Percentiles rank a stretch among this genome's conserved stretches.
These are phyloP conservation scores for Artemia sinica DNA, from an alignment of 2,888 invertebrate genomes.

Conservation along the genomic window DNA sequence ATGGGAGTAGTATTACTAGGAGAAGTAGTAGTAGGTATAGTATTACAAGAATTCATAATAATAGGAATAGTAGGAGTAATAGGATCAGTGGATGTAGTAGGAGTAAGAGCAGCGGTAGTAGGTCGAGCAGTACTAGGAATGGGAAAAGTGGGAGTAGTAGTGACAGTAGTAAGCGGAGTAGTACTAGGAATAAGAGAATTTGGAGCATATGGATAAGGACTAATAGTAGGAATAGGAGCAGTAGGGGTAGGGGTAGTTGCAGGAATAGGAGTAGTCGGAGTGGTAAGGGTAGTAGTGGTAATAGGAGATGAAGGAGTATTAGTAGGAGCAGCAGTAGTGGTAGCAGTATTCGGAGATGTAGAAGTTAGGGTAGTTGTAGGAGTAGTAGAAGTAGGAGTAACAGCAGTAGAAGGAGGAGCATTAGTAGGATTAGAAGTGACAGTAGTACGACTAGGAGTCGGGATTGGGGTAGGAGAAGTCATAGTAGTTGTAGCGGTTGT, in stretches of 20 bases:
- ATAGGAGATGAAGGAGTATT: too few species aligned
- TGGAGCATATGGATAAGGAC: neutral
- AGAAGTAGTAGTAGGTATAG: neutral
- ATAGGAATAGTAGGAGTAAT: neutral
- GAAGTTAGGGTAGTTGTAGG: too few species aligned
- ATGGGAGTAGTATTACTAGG: slow-evolving; percentile 9
- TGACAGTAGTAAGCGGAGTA: neutral
- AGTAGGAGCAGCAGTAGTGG: too few species aligned
- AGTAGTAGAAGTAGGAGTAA: too few species aligned
- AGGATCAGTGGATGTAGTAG: neutral
- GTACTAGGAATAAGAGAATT: neutral
- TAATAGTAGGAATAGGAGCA: slow-evolving; percentile 7
- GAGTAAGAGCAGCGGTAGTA: neutral
- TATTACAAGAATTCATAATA: neutral
- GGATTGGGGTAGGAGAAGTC: too few species aligned
- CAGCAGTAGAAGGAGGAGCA: too few species aligned
- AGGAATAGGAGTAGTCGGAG: neutral
- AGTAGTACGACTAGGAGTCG: too few species aligned
- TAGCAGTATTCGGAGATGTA: too few species aligned
- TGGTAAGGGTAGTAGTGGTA: neutral
- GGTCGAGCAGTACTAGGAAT: neutral
- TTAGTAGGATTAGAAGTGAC: too few species aligned
- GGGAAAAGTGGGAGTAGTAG: neutral
- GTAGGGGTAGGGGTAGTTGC: neutral
- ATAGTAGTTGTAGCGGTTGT: too few species aligned